Evolutionary conservation across 1,140 invertebrate genomes (phyloP), one percentile per base, ranked within the genome.

Genomic region (Heliconius hewitsoni): DNA sequence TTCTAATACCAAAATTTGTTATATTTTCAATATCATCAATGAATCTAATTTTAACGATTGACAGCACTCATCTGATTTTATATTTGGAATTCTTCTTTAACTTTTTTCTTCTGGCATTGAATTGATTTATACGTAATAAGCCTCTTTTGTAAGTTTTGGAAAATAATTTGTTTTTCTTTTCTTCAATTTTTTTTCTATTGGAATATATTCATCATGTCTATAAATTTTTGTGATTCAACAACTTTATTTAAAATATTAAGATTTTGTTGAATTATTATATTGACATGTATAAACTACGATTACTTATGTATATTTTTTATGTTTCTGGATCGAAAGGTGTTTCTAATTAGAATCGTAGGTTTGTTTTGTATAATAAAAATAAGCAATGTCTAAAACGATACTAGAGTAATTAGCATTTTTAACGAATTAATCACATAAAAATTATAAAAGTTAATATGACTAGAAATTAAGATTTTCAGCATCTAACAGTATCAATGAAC

Each of bases 61-160:
- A 93, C 89, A 87, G 74, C 81, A 66, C 55, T 50, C 84, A 87
- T 77, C 83, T 77, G 75, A 78, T 86, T 91, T 92, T 81, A 82
- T 87, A 81, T 91, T 91, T 91, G 77, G 90, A 92, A 93, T 88
- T 86, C 81, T 87, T 85, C 74, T 85, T 86, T 86, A 66, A 66
- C 60, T 70, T 85, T 89, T 52, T 88, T 89, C 81, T 84, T 85
- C 76, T 88, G 79, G 42, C 76, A 34, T 75, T 8, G 23, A 23
- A 81, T 74, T 75, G 60, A 66, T 72, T 76, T 76, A 11, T 66
- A 77, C 13, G 27, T 76, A 80, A 77, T 73, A 78, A 60, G 79
- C 19, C 73, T 81, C 30, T 60, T 77, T 77, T n/a, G 57, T 66
- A 11, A 66, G 23, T 66, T 66, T 66, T 66, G 5, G 60, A 66